Evolutionary conservation across 2,113 vertebrate genomes (phyloP).

Genomic region (Sinocyclocheilus anshuiensis): DNA sequence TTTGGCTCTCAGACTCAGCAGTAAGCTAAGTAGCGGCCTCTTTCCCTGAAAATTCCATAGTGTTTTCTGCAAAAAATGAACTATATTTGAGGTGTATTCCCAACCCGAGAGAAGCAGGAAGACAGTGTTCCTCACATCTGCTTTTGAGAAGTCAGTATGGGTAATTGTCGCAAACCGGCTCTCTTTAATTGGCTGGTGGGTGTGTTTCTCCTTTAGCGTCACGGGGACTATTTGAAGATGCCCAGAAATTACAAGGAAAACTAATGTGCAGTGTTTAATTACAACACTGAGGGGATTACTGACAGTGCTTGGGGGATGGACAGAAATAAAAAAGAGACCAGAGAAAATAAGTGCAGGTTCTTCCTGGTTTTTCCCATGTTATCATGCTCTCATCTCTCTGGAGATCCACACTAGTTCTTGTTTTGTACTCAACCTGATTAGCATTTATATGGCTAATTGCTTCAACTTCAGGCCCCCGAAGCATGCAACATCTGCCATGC

Average conservation of each 20-base stretch:
- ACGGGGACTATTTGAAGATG: conserved; percentile 49
- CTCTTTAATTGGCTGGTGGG: conserved; percentile 49
- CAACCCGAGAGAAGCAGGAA: not conserved
- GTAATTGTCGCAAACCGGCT: conserved; percentile 41
- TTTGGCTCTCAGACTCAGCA: not conserved
- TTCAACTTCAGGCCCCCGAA: conserved; percentile 1
- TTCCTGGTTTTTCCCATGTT: conserved; percentile 33
- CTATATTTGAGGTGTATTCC: not conserved
- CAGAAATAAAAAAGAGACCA: conserved; percentile 34
- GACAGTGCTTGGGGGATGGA: conserved; percentile 46
- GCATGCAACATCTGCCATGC: conserved; percentile 36
- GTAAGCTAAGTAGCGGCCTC: not conserved
- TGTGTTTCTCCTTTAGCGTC: conserved; percentile 46
- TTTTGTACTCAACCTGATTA: conserved; percentile 15
- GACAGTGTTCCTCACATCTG: conserved; percentile 43
- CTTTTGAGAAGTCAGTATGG: conserved; percentile 31
- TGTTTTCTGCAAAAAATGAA: not conserved
- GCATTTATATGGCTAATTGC: conserved; percentile 42
- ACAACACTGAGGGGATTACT: conserved; percentile 50
- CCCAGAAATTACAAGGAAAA: conserved; percentile 60
- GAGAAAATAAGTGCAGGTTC: conserved; percentile 31
- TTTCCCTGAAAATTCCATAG: not conserved
- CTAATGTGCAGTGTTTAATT: conserved; percentile 62
- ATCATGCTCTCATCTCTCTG: conserved; percentile 30
- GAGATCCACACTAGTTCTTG: not conserved